Base-by-base conservation (phyloP, 2,797 vertebrate species). In the Gymnoscopelus braueri region DNA sequence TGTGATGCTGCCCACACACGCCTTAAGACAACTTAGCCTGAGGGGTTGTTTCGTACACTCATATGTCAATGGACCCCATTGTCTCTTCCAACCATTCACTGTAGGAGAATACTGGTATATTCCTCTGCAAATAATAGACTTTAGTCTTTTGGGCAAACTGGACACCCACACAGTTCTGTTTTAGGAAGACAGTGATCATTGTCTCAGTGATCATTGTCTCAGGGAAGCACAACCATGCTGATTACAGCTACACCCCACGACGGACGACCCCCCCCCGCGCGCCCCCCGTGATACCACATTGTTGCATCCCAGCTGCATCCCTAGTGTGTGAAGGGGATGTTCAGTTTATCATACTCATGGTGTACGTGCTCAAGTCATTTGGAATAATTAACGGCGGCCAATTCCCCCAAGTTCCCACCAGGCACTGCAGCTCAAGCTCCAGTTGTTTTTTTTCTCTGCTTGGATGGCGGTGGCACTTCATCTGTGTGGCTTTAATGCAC, bases 331-430 rank as follows among this genome's bases (percentile, higher is more conserved):
- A 60, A 57, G 47, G 53, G 60, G 65, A 63, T 44, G 62, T 3
- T 47, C 62, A 70, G 67, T 77, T 67, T 75, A 68, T 83, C 78
- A 78, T 67, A 76, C 74, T 65, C 75, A 68, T 74, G 72, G 83
- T 82, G 71, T 59, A 88, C 83, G 85, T 82, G 66, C 77, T 84
- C 60, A 78, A 71, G 85, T 90, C 80, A 87, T 91, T 88, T 89
- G 81, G 73, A 68, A 63, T 87, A 86, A 89, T 90, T 90, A 89
- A 90, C 75, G 76, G 81, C 83, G 71, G 69, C 71, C 50, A 11
- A 64, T 63, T 75, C 72, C 74, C 19, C 75, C 78, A 74, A 48
- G 60, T 39, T 0, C 8, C 87, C 39, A 67, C 52, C 15, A 48
- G 76, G 87, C 78, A 66, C 52, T 53, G 35, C 63, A 61, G 75